Evolutionary conservation across 2,113 vertebrate genomes (phyloP).

Genomic region (Murina feae): DNA sequence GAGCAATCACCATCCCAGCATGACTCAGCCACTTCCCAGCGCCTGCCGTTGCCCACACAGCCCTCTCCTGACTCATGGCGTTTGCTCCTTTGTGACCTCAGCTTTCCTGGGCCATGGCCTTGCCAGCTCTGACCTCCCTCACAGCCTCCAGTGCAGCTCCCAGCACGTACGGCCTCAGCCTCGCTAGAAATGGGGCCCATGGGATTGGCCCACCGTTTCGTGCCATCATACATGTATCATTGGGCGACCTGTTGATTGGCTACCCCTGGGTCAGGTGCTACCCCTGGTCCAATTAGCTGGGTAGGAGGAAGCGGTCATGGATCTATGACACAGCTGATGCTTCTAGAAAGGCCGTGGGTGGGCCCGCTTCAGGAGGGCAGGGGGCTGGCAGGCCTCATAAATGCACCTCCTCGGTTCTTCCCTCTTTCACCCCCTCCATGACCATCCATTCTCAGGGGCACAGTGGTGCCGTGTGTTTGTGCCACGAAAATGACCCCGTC

Average conservation of each 20-base stretch:
- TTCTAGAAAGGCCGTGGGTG: background rate
- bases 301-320: background rate
- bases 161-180: background rate
- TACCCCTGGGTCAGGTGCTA: background rate
- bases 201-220: background rate
- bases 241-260: background rate
- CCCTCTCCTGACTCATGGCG: background rate
- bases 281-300: background rate
- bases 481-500: background rate
- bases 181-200: background rate
- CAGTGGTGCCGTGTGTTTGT: background rate
- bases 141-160: background rate
- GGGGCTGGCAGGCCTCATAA: background rate
- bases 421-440: background rate
- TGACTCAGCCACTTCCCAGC: background rate
- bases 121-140: background rate
- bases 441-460: background rate
- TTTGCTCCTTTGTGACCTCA: background rate
- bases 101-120: background rate
- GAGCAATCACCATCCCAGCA: background rate
- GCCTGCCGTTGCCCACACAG: background rate
- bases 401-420: background rate
- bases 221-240: background rate
- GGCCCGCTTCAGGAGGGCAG: background rate
- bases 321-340: background rate